These are phyloP conservation scores for Sterrhoptilus dennistouni DNA, from an alignment of 2,113 vertebrate genomes.

Conservation along the genomic window DNA sequence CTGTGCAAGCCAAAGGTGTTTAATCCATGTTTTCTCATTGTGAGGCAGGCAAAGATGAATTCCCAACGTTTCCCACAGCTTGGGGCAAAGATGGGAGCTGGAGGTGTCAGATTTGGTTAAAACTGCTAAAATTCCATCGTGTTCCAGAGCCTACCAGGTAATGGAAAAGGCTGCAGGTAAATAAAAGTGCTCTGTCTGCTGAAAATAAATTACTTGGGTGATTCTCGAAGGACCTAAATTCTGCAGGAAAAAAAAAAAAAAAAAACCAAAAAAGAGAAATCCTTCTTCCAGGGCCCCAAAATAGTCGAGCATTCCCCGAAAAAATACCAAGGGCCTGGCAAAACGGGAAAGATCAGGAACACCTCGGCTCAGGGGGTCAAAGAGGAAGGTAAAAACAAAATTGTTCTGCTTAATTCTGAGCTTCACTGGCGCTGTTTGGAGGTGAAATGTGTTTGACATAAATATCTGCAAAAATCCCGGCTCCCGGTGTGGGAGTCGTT, in stretches of 20 bases:
- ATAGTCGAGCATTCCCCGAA: rapidly evolving
- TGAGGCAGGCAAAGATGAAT: background rate
- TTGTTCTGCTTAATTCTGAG: background rate
- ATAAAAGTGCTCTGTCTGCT: background rate
- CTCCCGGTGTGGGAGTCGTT: rapidly evolving
- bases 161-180: background rate
- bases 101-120: background rate
- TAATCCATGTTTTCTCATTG: rapidly evolving
- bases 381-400: background rate
- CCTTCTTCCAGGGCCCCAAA: background rate
- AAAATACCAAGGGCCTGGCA: rapidly evolving
- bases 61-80: background rate
- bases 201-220: background rate
- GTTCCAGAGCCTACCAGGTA: background rate
- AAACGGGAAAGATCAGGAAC: rapidly evolving
- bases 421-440: background rate
- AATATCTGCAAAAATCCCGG: background rate
- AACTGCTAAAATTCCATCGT: background rate
- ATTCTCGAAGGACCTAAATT: background rate
- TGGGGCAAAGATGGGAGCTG: background rate
- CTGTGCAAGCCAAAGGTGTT: background rate
- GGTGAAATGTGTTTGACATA: background rate
- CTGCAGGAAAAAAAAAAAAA: background rate
- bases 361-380: background rate
- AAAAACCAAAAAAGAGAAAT: background rate